Evolutionary conservation across 2,113 vertebrate genomes (phyloP), one percentile per base, ranked within the genome.

Genomic region (Pavo muticus): DNA sequence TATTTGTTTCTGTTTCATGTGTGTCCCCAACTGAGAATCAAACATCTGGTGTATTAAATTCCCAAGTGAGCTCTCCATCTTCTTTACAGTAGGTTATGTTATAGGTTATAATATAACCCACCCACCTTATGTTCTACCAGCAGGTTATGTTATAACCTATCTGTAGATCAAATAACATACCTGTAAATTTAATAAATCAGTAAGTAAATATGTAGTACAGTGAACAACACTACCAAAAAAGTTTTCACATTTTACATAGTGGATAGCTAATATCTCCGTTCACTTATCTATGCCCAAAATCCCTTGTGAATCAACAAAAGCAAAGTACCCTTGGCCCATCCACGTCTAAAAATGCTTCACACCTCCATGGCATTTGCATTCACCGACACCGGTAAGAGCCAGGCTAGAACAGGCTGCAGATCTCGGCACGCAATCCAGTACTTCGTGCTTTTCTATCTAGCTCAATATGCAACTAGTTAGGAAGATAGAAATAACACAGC

Each of bases 341-440:
- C 5, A 2, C 2, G 5, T 8, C 37, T 72, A 50, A 83, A 45
- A 11, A 3, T 0, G 0, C 39, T 52, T n/a, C 3, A 35, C 42
- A 23, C 19, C 29, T 4, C 19, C 21, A 1, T 1, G 13, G 59
- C 71, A 2, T n/a, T 70, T 61, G 27, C 32, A 0, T 42, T 75
- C 45, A 0, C 20, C 3, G 29, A 30, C 77, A 15, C 18, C 37
- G 35, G 57, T 4, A 9, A 79, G 14, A 77, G 60, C 84, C 70
- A 75, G 80, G 37, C 48, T 4, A 23, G 91, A 68, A 11, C 61
- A 61, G 70, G 48, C 42, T 91, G 40, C 67, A 87, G 71, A 76
- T 48, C 70, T 60, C 87, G 78, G 88, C 48, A 18, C 20, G 11
- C 54, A 79, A 52, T 37, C 56, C 82, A 63, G 12, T 56, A 14